Evolutionary conservation across 2,113 vertebrate species (phyloP).

Genomic region (Poeciliopsis prolifica): DNA sequence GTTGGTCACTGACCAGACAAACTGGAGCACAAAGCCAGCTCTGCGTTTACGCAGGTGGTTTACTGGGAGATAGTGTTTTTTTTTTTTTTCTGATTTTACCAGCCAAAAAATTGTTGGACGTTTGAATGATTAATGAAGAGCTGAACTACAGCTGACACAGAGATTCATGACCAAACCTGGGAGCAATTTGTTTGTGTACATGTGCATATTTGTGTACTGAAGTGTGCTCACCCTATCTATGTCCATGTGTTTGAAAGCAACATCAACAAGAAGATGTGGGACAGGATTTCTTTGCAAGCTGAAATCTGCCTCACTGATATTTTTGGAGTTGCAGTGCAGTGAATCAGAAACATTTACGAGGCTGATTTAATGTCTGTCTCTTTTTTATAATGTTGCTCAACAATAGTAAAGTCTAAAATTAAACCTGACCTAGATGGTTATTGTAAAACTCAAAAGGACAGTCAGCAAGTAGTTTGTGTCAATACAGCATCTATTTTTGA

Average conservation of each 20-base stretch:
- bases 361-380: conserved; percentile 60
- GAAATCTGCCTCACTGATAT: conserved; percentile 42
- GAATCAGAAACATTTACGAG: conserved; percentile 53
- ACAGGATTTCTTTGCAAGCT: background rate
- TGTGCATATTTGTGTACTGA: background rate
- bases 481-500: conserved; percentile 12
- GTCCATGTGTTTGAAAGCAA: conserved; percentile 20
- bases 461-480: conserved; percentile 44
- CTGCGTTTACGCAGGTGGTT: background rate
- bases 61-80: background rate
- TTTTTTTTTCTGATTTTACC: conserved; percentile 20
- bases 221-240: background rate
- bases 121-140: conserved; percentile 53
- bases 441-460: conserved; percentile 66
- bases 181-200: conserved; percentile 19
- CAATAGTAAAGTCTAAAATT: conserved; percentile 56
- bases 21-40: conserved; percentile 30
- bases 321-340: conserved; percentile 22
- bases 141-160: conserved; percentile 46
- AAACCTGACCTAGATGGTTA: conserved; percentile 46
- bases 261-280: background rate
- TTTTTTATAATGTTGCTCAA: conserved; percentile 40
- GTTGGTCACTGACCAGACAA: conserved; percentile 40
- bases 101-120: conserved; percentile 29
- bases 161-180: conserved; percentile 30